A percentile compares a stretch with the other conserved stretches of the same genome.
These are phyloP conservation scores for Lytechinus pictus DNA, from an alignment of 35 echinoderm and acorn worm species.

Conservation along the genomic window DNA sequence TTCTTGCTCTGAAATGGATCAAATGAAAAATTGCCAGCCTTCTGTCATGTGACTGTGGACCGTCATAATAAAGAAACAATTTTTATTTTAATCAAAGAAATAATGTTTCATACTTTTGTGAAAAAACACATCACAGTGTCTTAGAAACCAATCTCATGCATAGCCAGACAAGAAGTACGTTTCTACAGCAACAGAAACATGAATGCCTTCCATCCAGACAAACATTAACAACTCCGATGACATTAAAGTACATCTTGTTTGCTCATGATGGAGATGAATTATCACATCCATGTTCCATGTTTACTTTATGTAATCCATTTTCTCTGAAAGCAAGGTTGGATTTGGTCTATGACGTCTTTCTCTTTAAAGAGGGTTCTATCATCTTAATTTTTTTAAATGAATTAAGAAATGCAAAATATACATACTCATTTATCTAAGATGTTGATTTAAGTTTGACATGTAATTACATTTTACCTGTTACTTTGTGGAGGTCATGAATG, in stretches of 20 bases:
- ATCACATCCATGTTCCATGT: background rate
- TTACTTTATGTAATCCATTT: conserved; percentile 17
- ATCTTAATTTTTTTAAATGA: background rate
- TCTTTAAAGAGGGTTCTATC: background rate
- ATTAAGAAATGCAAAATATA: background rate
- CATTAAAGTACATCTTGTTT: conserved; percentile 6
- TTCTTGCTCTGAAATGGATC: too few relatives aligned
- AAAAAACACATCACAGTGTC: background rate
- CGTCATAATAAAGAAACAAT: too few relatives aligned
- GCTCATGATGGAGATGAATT: background rate
- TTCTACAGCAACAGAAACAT: conserved; percentile 34
- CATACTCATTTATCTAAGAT: background rate
- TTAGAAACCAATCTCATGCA: conserved; percentile 42
- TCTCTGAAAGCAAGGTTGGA: background rate
- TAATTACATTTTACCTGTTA: background rate
- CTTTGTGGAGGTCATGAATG: background rate
- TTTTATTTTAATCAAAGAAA: too few relatives aligned
- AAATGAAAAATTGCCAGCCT: too few relatives aligned
- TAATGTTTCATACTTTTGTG: too few relatives aligned
- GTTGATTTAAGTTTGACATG: background rate
- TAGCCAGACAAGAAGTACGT: background rate
- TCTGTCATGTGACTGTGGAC: too few relatives aligned
- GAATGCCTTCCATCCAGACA: conserved; percentile 37
- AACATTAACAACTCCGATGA: background rate
- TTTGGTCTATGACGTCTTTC: background rate